A percentile compares a stretch with the other conserved stretches of the same genome.
phyloP scores from a whole-genome alignment of 1,140 invertebrate species.

The Heliconius nattereri region DNA sequence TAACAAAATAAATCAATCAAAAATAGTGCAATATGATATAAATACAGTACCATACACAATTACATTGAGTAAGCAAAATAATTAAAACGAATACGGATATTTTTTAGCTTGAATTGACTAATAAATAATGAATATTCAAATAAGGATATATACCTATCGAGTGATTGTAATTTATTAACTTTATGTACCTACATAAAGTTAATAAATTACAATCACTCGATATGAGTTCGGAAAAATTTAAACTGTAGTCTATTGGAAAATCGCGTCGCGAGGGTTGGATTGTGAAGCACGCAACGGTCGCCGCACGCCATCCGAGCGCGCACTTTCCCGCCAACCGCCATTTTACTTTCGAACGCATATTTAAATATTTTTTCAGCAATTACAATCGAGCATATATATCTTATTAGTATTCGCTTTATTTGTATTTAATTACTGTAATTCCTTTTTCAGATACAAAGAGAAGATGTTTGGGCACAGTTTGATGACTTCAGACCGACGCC shows the following conservation, averaged over 20 bases:
- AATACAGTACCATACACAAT: neutral
- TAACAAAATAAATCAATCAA: neutral
- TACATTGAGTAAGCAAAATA: neutral
- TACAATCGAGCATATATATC: conserved; percentile 31
- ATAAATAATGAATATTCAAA: neutral
- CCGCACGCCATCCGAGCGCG: conserved; percentile 53
- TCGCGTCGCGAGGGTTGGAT: conserved; percentile 52
- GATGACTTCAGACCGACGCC: conserved; percentile 71
- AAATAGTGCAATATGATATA: neutral
- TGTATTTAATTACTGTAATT: conserved; percentile 27
- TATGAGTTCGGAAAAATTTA: conserved; percentile 25
- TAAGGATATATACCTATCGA: neutral
- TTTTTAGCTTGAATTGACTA: neutral
- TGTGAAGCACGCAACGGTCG: conserved; percentile 48
- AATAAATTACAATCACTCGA: conserved; percentile 12
- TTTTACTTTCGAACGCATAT: conserved; percentile 78
- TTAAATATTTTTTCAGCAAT: conserved; percentile 40
- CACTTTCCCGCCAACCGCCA: conserved; percentile 69
- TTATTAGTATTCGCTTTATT: conserved; percentile 24
- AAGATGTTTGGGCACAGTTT: conserved; percentile 47
- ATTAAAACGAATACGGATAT: neutral
- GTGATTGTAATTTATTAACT: too few relatives aligned
- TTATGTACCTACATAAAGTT: neutral
- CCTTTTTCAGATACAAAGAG: conserved; percentile 56
- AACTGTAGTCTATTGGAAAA: conserved; percentile 63